A percentile compares a stretch with the other conserved stretches of the same genome.
Conservation (phyloP, 1,140 invertebrate species). For the Procambarus virginalis region DNA sequence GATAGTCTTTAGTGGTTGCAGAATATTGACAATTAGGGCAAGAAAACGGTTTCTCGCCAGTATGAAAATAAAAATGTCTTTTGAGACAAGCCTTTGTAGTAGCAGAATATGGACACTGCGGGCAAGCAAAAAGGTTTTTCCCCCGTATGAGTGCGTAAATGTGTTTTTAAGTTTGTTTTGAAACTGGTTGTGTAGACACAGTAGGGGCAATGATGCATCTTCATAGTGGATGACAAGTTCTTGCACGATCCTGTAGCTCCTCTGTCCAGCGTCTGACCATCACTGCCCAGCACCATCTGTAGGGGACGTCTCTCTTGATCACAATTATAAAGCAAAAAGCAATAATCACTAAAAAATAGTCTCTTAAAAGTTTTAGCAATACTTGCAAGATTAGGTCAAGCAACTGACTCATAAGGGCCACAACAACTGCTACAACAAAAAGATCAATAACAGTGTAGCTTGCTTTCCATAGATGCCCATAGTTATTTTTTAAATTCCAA, state of each 20-base stretch:
- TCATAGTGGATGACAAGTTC: constrained; percentile 10
- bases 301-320: constrained; percentile 2
- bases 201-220: constrained; percentile 54
- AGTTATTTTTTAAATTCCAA: too few species aligned
- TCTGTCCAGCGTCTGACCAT: not conserved
- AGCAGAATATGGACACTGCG: not conserved
- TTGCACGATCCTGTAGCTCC: not conserved
- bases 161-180: constrained; percentile 47
- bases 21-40: constrained; percentile 46
- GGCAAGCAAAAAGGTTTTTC: not conserved
- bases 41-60: constrained; percentile 53
- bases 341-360: not conserved
- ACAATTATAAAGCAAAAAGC: not conserved
- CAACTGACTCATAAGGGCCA: too few species aligned
- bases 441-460: too few species aligned
- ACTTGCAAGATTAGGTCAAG: too few species aligned
- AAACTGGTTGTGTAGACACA: constrained; percentile 54
- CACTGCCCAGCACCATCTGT: constrained; percentile 5
- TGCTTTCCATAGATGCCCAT: too few species aligned
- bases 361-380: not conserved
- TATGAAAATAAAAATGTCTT: constrained; percentile 12
- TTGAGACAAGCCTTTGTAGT: not conserved
- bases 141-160: constrained; percentile 43
- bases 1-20: constrained; percentile 48
- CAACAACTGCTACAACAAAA: too few species aligned